Evolutionary conservation across 2,888 invertebrate species (phyloP).

Genomic region (Aleiodes testaceus): DNA sequence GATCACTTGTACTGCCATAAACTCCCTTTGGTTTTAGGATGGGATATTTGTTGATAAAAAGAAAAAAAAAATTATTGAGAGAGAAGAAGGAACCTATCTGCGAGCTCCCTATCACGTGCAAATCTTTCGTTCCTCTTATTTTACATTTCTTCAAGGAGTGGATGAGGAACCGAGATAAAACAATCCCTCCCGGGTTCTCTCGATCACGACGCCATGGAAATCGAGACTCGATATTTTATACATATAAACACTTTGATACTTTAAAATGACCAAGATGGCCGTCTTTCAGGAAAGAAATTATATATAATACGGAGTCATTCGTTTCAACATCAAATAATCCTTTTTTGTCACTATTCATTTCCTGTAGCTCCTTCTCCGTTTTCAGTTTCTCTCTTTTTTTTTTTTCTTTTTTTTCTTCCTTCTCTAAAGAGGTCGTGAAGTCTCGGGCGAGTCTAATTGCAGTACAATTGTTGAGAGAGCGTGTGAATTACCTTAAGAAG

Average conservation of each 20-base stretch:
- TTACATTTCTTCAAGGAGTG: slow-evolving; percentile 31
- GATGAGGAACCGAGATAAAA: slow-evolving; percentile 56
- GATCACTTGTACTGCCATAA: slow-evolving; percentile 28
- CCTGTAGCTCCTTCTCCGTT: slow-evolving; percentile 70
- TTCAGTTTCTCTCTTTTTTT: slow-evolving; percentile 62
- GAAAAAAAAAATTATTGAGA: slow-evolving; percentile 2
- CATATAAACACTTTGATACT: slow-evolving; percentile 19
- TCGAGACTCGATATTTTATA: slow-evolving; percentile 40
- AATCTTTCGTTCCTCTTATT: slow-evolving; percentile 44
- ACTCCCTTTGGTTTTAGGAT: slow-evolving; percentile 26
- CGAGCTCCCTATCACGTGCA: slow-evolving; percentile 55
- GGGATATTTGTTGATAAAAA: slow-evolving; percentile 7
- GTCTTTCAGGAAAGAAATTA: slow-evolving; percentile 47
- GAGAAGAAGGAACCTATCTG: slow-evolving; percentile 35
- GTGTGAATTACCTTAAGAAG: no score
- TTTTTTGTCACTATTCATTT: slow-evolving; percentile 47
- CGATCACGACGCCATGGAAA: slow-evolving; percentile 55
- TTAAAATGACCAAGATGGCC: slow-evolving; percentile 57
- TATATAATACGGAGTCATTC: neutral
- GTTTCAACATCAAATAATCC: neutral
- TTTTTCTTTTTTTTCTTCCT: slow-evolving; percentile 62
- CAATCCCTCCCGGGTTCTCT: slow-evolving; percentile 56
- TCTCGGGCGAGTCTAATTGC: no score
- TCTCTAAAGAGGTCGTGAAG: slow-evolving; percentile 43
- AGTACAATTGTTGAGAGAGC: no score